A percentile compares a stretch with the other conserved stretches of the same genome.
Evolutionary conservation across 2,888 invertebrate species (phyloP).

Genomic region (Archips crataeganus): DNA sequence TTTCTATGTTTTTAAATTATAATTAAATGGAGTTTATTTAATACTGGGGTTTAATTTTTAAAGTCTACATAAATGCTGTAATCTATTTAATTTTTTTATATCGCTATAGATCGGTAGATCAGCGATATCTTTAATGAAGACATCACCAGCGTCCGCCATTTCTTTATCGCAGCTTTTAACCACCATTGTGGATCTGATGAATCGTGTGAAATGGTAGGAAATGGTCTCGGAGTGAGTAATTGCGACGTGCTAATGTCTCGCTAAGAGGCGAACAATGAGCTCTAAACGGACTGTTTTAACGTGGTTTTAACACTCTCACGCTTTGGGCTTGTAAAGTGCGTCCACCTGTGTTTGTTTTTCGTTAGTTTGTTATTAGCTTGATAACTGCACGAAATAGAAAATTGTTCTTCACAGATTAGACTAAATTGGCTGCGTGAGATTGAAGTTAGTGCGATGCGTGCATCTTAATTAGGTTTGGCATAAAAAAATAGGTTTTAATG

Average conservation of each 20-base stretch:
- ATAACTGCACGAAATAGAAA: not conserved
- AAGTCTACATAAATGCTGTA: no score
- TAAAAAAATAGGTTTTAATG: no score
- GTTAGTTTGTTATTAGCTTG: conserved; percentile 51
- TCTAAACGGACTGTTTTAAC: conserved; percentile 48
- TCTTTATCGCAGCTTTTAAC: conserved; percentile 23
- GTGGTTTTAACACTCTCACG: conserved; percentile 65
- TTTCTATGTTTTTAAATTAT: no score
- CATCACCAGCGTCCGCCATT: conserved; percentile 21
- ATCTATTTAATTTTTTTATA: no score
- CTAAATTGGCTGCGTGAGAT: no score
- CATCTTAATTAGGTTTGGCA: no score
- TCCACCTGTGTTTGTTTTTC: conserved; percentile 69
- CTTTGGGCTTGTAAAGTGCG: conserved; percentile 56
- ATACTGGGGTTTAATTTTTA: no score
- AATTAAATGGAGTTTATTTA: no score
- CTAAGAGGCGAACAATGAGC: conserved; percentile 59
- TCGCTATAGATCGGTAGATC: no score
- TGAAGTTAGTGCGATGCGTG: no score
- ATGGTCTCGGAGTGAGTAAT: conserved; percentile 27
- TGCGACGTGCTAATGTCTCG: conserved; percentile 48
- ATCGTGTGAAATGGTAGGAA: conserved; percentile 37
- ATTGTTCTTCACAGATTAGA: not conserved
- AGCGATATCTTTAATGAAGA: conserved; percentile 25
- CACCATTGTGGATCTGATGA: conserved; percentile 23